Percentiles rank a stretch among this genome's conserved stretches.
phyloP scores from a whole-genome alignment of 1,140 invertebrate species.

The Goniozus legneri region DNA sequence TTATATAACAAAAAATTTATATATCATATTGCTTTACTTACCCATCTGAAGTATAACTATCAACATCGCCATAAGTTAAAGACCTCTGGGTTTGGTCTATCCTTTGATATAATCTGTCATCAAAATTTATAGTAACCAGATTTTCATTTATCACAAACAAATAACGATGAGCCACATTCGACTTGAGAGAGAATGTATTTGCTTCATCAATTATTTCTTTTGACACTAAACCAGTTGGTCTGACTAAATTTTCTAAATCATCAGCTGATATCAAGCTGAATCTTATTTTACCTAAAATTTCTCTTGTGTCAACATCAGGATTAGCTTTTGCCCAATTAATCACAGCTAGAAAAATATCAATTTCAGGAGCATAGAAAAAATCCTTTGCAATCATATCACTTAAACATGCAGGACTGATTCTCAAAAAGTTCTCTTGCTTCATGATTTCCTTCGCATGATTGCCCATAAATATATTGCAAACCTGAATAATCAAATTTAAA shows the following conservation, averaged over 20 bases:
- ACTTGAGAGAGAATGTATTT: too few species aligned
- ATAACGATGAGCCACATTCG: too few species aligned
- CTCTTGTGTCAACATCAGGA: conserved; percentile 61
- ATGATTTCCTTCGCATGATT: conserved; percentile 82
- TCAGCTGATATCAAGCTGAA: conserved; percentile 83
- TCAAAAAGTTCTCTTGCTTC: conserved; percentile 77
- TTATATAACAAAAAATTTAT: too few species aligned
- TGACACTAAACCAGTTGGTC: conserved; percentile 79
- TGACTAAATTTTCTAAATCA: conserved; percentile 83
- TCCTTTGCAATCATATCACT: conserved; percentile 84
- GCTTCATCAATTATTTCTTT: conserved; percentile 92
- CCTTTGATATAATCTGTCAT: too few species aligned
- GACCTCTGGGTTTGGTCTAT: too few species aligned
- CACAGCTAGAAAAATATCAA: conserved; percentile 91
- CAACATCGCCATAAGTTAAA: too few species aligned
- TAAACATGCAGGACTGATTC: conserved; percentile 76
- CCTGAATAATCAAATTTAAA: conserved; percentile 37
- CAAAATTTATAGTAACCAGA: too few species aligned
- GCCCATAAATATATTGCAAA: conserved; percentile 82
- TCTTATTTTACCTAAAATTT: conserved; percentile 63
- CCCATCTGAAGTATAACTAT: too few species aligned
- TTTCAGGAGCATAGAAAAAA: conserved; percentile 94
- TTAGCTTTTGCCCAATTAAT: conserved; percentile 80
- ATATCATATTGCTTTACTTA: too few species aligned
- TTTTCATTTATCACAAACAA: too few species aligned